Evolutionary conservation across 2,888 invertebrate genomes (phyloP), one percentile per base, ranked within the genome.

Genomic region (Cataglyphis albicans): DNA sequence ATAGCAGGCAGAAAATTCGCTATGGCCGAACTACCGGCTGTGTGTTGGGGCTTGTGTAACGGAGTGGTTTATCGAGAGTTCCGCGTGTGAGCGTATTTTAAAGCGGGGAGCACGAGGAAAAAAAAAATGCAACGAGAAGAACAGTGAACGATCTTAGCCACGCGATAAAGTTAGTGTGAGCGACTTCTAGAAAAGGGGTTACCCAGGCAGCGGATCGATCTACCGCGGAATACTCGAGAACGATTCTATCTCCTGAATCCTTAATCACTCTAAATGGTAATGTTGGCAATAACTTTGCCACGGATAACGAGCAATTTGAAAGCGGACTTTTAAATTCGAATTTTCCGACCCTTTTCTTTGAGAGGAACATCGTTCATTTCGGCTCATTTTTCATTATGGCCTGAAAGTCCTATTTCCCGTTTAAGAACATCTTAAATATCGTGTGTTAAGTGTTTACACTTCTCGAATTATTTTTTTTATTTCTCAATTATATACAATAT

Each of bases 211-310:
- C 57, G 74, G 85, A 89, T 88, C 88, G 89, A 89, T 89, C 81
- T 87, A 74, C 86, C 76, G 29, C 48, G 74, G 81, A 67, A 67
- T 83, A 85, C 82, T 85, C 78, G 87, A 82, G 84, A 88, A 89
- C 87, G 87, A 87, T 85, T 85, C 87, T 80, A 80, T 83, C 80
- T 61, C 73, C 76, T 74, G 87, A 87, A 88, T 88, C 80, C 85
- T 85, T 88, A 88, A 89, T 89, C 89, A 74, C 74, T 87, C 83
- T 86, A 89, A 87, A 87, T 89, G 89, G 84, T 89, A 89, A 89
- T 89, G 86, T 55, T 35, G 86, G 63, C 80, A 84, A 89, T 89
- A 89, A 89, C 83, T 89, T 82, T 68, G 65, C 73, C 85, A 78
- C 82, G 87, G 87, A 87, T 88, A 88, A 87, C 83, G 76, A 82